These are phyloP conservation scores for Telmatherina bonti DNA, from an alignment of 2,797 vertebrate species.

Conservation along the genomic window DNA sequence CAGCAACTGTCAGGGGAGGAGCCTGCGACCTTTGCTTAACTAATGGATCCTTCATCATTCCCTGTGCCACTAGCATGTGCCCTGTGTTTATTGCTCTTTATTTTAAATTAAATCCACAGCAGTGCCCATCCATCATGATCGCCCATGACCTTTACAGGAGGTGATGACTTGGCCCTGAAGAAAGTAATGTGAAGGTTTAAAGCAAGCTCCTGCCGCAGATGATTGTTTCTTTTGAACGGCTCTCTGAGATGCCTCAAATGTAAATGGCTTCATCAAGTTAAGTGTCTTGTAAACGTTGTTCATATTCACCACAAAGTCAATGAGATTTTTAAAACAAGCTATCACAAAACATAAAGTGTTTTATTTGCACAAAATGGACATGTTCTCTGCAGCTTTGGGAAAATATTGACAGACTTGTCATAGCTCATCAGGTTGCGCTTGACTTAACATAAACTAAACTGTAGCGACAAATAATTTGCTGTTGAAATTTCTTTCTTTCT, in stretches of 20 bases:
- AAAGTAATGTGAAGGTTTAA: constrained; percentile 51
- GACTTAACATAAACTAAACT: not conserved
- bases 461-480: not conserved
- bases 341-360: not conserved
- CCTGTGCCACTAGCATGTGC: constrained; percentile 61
- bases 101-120: constrained; percentile 84
- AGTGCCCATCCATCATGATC: constrained; percentile 82
- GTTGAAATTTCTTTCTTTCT: not conserved
- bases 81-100: constrained; percentile 82
- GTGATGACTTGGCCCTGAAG: constrained; percentile 78
- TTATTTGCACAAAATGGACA: not conserved
- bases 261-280: constrained; percentile 14
- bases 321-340: not conserved
- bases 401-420: not conserved
- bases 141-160: constrained; percentile 82
- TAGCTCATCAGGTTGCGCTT: constrained; percentile 2
- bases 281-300: not conserved
- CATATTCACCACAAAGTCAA: not conserved
- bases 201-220: constrained; percentile 25
- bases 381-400: not conserved
- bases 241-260: constrained; percentile 4
- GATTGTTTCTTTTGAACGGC: constrained; percentile 21
- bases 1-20: constrained; percentile 81
- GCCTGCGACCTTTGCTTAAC: constrained; percentile 88
- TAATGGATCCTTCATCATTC: constrained; percentile 85